Percentiles rank a stretch among this genome's conserved stretches.
Conservation (phyloP, 2,888 invertebrate species). For the Alviniconcha strummeri region DNA sequence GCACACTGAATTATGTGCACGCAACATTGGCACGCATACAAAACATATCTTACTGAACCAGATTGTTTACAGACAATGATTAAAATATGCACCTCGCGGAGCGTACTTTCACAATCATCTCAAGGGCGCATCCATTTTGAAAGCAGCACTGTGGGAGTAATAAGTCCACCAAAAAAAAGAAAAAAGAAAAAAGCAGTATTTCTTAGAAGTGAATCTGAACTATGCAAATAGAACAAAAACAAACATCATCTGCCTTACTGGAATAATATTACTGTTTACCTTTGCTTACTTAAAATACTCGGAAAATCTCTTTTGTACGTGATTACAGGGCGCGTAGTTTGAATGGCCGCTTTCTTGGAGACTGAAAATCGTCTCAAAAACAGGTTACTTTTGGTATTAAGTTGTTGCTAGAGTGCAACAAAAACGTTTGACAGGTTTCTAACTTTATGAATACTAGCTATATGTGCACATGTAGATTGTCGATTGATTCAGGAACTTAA, state of each 20-base stretch:
- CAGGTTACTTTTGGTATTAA: too few relatives aligned
- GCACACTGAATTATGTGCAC: too few relatives aligned
- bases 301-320: neutral
- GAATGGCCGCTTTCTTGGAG: constrained; percentile 16
- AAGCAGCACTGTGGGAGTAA: neutral
- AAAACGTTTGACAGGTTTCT: too few relatives aligned
- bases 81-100: too few relatives aligned
- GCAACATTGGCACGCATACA: too few relatives aligned
- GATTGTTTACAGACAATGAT: too few relatives aligned
- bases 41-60: too few relatives aligned
- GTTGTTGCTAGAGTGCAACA: too few relatives aligned
- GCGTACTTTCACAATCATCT: constrained; percentile 15
- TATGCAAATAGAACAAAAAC: neutral
- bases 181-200: neutral
- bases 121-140: constrained; percentile 26
- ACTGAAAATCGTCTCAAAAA: neutral
- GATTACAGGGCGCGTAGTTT: constrained; percentile 22
- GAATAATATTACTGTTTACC: too few relatives aligned
- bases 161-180: neutral
- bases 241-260: neutral
- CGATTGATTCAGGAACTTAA: too few relatives aligned
- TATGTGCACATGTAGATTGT: too few relatives aligned
- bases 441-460: too few relatives aligned
- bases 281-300: neutral
- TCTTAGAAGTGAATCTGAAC: neutral